Base-by-base conservation (phyloP, 2,113 vertebrate genomes). In the Hemicordylus capensis region DNA sequence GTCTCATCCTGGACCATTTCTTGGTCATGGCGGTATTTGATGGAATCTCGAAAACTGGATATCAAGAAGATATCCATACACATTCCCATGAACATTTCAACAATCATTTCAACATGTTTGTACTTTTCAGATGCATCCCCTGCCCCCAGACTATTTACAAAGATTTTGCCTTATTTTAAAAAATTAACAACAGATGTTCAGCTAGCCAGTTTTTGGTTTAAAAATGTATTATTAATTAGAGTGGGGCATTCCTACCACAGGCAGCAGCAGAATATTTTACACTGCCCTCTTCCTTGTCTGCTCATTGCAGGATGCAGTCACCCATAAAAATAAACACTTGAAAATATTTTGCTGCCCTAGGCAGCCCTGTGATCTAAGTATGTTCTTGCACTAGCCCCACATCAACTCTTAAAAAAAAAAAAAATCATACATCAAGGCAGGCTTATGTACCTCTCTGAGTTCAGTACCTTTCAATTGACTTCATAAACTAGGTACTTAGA, bases 251-350 rank as follows among this genome's bases (percentile, higher is more conserved):
- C 67, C 2, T 22, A 69, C 34, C 17, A 0, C 61, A 79, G 77
- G 37, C 28, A 86, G 1, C 51, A 77, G 51, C 64, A 3, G 37
- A 70, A 5, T 77, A 76, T 64, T 86, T 90, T 69, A 39, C 64
- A 7, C 44, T 77, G 6, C 76, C 31, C 28, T 86, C 86, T 80
- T 37, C 54, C 82, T 78, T 76, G 61, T 3, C 70, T 37, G 80
- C 34, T 67, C 37, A 4, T 58, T 78, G 19, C 48, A 11, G 31
- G 51, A 76, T 84, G 6, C 48, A 83, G 19, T 80, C 85, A 83
- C 31, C 88, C 84, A 88, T 67, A 56, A 78, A 89, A 88, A 81
- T 48, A 87, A 88, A 44, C 22, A 78, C 20, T 37, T 85, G 81
- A 72, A 88, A 83, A 64, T 4, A 51, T 79, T 81, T 75, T 73